A percentile compares a stretch with the other conserved stretches of the same genome.
Conservation (phyloP, 2,888 invertebrate genomes). For the Xylocampa areola region DNA sequence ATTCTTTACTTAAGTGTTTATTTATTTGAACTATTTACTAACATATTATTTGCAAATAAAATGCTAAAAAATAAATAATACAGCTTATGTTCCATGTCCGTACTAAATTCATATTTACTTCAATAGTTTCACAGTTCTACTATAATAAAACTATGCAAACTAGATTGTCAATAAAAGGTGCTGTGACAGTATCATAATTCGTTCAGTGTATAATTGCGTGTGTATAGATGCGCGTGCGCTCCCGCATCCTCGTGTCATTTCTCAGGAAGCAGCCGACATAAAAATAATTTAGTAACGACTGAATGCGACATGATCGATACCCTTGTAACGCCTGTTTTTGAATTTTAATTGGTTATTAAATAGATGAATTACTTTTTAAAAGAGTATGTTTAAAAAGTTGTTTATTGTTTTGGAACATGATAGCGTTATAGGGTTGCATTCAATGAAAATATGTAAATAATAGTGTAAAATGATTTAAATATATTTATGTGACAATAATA, state of each 20-base stretch:
- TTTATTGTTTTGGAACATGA: slow-evolving; percentile 27
- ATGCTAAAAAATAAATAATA: too few species aligned
- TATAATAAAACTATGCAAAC: slow-evolving; percentile 39
- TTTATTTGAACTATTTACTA: too few species aligned
- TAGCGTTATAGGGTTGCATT: slow-evolving; percentile 12
- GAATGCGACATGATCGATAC: slow-evolving; percentile 48
- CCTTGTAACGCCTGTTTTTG: slow-evolving; percentile 52
- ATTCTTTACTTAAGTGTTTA: too few species aligned
- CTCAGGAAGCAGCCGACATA: slow-evolving; percentile 49
- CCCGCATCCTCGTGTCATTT: slow-evolving; percentile 40
- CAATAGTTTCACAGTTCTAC: slow-evolving; percentile 3
- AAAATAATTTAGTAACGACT: slow-evolving; percentile 50
- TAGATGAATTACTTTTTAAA: slow-evolving; percentile 50
- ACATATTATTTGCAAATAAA: too few species aligned
- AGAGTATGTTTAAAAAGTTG: slow-evolving; percentile 10
- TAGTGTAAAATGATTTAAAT: too few species aligned
- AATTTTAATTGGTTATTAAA: slow-evolving; percentile 57
- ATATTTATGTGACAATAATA: not conserved
- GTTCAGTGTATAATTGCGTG: slow-evolving; percentile 39
- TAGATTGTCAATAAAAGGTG: slow-evolving; percentile 55
- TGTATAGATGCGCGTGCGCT: slow-evolving; percentile 22
- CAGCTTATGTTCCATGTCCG: too few species aligned
- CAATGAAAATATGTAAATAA: not conserved
- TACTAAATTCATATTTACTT: slow-evolving; percentile 9
- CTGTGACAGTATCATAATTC: slow-evolving; percentile 46